Evolutionary conservation across 2,113 vertebrate species (phyloP).

Genomic region (Kryptolebias marmoratus): DNA sequence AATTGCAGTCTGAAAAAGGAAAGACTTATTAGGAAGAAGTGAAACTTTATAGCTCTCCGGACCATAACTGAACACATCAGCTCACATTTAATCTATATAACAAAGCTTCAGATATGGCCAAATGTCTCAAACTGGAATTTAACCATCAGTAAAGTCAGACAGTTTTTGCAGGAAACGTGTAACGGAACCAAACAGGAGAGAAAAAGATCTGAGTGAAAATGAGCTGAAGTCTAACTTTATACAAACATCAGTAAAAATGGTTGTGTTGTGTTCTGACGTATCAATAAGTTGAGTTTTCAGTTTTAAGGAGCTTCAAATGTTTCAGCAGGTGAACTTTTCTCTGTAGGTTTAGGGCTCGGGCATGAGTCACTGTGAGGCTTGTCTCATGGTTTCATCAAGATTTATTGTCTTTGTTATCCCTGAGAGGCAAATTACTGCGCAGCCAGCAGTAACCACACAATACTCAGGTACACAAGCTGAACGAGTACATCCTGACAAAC

Average conservation of each 20-base stretch:
- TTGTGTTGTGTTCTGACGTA: neutral
- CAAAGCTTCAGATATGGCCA: neutral
- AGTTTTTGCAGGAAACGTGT: neutral
- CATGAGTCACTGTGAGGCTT: neutral
- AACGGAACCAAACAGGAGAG: neutral
- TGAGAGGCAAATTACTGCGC: neutral
- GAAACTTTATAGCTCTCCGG: neutral
- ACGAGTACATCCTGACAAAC: neutral
- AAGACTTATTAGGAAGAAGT: neutral
- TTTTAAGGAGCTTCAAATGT: neutral
- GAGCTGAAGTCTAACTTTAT: too few species aligned
- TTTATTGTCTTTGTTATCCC: neutral
- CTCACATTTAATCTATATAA: neutral
- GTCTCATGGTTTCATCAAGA: neutral
- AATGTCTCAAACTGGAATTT: neutral
- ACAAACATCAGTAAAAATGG: neutral
- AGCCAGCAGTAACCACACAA: neutral
- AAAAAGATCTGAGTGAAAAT: neutral
- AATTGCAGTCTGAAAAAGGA: constrained; percentile 1
- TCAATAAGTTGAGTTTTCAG: neutral
- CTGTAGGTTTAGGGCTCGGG: neutral
- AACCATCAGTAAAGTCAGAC: neutral
- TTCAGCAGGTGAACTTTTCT: neutral
- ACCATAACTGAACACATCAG: neutral
- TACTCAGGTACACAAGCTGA: neutral